Conservation (phyloP, 2,888 invertebrate species). For the Macrophya annulata region DNA sequence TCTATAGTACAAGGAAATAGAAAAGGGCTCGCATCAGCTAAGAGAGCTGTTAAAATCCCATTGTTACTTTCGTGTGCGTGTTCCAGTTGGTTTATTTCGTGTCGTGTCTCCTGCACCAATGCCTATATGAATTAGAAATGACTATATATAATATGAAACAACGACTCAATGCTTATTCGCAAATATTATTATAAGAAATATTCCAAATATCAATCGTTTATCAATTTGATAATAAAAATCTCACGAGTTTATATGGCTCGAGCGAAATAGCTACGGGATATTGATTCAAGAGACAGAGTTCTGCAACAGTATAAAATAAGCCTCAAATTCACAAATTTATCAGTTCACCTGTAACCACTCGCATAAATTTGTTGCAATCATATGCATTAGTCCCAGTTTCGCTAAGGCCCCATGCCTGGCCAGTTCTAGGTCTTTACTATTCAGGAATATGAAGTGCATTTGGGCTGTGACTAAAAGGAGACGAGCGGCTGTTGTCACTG, state of each 20-base stretch:
- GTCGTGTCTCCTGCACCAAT: conserved; percentile 93
- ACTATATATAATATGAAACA: conserved; percentile 56
- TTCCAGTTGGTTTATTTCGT: conserved; percentile 90
- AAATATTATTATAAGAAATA: not conserved
- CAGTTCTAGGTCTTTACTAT: conserved; percentile 88
- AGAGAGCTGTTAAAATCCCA: conserved; percentile 83
- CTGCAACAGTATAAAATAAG: not conserved
- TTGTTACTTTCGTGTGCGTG: conserved; percentile 75
- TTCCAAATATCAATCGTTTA: not conserved
- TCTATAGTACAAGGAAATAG: conserved; percentile 95
- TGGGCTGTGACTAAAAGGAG: conserved; percentile 93
- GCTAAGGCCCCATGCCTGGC: conserved; percentile 87
- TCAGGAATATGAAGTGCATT: conserved; percentile 96
- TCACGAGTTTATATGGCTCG: not conserved
- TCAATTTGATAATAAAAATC: not conserved
- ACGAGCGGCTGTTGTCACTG: conserved; percentile 91
- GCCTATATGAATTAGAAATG: conserved; percentile 63
- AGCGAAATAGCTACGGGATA: not conserved
- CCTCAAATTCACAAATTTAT: not conserved
- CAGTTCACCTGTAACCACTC: conserved; percentile 91
- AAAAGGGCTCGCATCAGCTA: conserved; percentile 88
- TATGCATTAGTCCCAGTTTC: conserved; percentile 96
- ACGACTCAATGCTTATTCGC: not conserved
- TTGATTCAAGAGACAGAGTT: not conserved
- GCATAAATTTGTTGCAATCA: conserved; percentile 95